phyloP scores from a whole-genome alignment of 2,113 vertebrate species.

The Regulus satrapa region DNA sequence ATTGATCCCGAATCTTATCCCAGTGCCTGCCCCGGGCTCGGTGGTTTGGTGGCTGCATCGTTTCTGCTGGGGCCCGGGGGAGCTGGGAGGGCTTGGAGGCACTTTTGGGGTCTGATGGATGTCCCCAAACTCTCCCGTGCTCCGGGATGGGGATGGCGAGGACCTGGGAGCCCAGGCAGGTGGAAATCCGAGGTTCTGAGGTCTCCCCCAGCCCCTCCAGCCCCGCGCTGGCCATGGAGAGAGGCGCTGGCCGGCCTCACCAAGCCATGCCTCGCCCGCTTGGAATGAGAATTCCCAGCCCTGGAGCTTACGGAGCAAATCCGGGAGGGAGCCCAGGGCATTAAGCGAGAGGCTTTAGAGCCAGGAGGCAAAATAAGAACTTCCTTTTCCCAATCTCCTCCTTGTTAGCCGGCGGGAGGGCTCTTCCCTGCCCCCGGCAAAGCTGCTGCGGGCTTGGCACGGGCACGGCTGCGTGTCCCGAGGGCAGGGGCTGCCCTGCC shows the following conservation, averaged over 20 bases:
- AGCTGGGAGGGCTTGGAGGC: not conserved
- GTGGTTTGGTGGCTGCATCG: accelerated
- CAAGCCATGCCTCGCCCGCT: not conserved
- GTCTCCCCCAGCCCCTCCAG: not conserved
- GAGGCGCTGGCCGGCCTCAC: accelerated
- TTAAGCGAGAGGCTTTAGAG: not conserved
- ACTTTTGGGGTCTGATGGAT: not conserved
- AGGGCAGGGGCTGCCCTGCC: not conserved
- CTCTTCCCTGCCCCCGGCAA: not conserved
- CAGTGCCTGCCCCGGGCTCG: accelerated
- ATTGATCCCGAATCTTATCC: not conserved
- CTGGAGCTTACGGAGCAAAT: not conserved
- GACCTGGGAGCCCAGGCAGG: accelerated
- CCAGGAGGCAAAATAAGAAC: not conserved
- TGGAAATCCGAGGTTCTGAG: accelerated
- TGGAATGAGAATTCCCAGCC: not conserved
- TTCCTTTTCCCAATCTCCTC: not conserved
- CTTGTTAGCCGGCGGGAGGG: not conserved
- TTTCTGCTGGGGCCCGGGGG: not conserved
- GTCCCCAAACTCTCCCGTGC: accelerated
- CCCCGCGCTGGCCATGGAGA: accelerated
- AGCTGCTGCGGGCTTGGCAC: not conserved
- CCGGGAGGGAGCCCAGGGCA: not conserved
- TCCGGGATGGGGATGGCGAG: not conserved
- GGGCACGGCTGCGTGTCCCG: not conserved